Base-by-base conservation (phyloP, 2,113 vertebrate species). In the Mirounga angustirostris region DNA sequence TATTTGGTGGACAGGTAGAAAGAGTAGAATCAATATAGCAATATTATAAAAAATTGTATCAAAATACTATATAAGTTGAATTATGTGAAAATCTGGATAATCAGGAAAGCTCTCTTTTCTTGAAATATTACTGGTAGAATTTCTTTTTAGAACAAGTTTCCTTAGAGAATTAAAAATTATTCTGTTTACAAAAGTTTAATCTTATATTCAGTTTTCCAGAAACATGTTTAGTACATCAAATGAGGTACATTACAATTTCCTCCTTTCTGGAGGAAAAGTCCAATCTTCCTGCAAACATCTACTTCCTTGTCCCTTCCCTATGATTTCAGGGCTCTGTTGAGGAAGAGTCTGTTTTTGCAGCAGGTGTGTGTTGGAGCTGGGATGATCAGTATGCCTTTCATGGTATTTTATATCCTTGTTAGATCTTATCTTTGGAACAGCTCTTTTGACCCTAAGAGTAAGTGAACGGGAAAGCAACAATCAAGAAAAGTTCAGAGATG, bases 131-230 rank as follows among this genome's bases (percentile, higher is more conserved):
- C 52, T 21, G 79, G 30, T 69, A 82, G 81, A 91, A 82, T 36
- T 79, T 26, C 46, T 63, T 94, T 89, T 59, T 36, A 43, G 83
- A 58, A 61, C 33, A 71, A 63, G 40, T 85, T 85, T 43, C 69
- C n/a, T 90, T 90, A 36, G 24, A 46, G 65, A 74, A 95, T 82
- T 87, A 63, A 89, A 95, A 90, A n/a, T 59, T 74, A 83, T 22
- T 89, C 14, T 95, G 4, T 86, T 86, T 81, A 40, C 3, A 52
- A 21, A 93, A 36, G 6, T 54, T 54, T 43, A 54, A 10, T 16
- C 50, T 79, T 52, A 7, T 78, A 7, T 50, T 67, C 52, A 15
- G n/a, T 79, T 91, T 80, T 50, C 50, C 36, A 61, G 69, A 78
- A 83, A 14, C n/a, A 46, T 33, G 13, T 73, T 63, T 73, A 54